phyloP scores from a whole-genome alignment of 2,888 invertebrate genomes.

The Sepiola atlantica region DNA sequence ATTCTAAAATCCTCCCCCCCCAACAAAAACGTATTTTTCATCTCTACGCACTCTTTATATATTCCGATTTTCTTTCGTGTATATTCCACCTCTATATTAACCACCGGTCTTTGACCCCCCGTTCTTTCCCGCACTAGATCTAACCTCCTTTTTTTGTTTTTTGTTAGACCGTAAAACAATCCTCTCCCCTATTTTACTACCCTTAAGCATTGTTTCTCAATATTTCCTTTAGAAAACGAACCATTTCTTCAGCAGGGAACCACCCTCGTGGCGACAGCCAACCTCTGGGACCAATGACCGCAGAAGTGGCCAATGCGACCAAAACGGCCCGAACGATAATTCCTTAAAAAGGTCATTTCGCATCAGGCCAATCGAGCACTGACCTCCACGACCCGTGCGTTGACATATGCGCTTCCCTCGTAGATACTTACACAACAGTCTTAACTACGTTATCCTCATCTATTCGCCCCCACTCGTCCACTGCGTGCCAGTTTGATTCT shows the following conservation, averaged over 20 bases:
- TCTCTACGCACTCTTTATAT: background rate
- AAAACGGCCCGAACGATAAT: background rate
- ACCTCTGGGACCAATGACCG: background rate
- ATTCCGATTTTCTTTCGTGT: background rate
- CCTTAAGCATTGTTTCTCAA: background rate
- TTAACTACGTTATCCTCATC: background rate
- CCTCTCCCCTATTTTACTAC: too few species aligned
- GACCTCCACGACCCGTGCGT: background rate
- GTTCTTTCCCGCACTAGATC: background rate
- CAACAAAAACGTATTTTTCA: background rate
- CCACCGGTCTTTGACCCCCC: background rate
- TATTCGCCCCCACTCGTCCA: background rate
- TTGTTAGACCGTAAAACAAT: background rate
- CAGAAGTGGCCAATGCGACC: background rate
- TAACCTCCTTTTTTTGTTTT: background rate
- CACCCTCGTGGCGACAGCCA: background rate
- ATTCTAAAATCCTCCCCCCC: background rate
- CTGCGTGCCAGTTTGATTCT: background rate
- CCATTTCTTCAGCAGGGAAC: background rate
- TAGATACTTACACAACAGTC: background rate
- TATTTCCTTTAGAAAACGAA: background rate
- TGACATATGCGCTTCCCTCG: background rate
- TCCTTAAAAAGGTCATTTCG: constrained; percentile 12
- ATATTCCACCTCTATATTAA: background rate
- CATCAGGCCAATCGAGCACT: constrained; percentile 8